Base-by-base conservation (phyloP, 2,797 vertebrate species). In the Morus bassanus region DNA sequence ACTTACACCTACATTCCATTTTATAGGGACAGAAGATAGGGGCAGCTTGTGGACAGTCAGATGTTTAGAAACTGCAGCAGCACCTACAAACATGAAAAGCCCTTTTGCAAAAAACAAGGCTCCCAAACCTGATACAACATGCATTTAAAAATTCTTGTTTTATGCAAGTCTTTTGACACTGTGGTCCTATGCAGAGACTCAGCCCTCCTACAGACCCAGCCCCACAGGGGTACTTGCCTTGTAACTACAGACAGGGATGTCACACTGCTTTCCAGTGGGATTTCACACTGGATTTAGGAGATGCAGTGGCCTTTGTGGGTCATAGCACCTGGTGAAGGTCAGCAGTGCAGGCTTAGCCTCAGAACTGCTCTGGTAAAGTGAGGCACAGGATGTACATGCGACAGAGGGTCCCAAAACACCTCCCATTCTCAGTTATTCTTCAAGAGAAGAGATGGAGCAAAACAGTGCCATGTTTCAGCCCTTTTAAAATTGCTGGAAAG, bases 161-260 rank as follows among this genome's bases (percentile, higher is more conserved):
- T 22, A 31, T 4, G 0, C n/a, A 24, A 37, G 11, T 7, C 27
- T 11, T 3, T n/a, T 7, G 35, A 23, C 10, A 8, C 53, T 11
- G 27, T 3, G 53, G 53, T n/a, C 46, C 41, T 24, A 12, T 1
- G 4, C 45, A 24, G 7, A 53, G 46, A 18, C 15, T 13, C 21
- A 6, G 18, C 16, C 23, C 39, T 72, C 30, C 39, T 13, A 11
- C 31, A 24, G n/a, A 18, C 23, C 46, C 46, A 10, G 18, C 35
- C 33, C 70, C 43, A 11, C 0, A 1, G 39, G 22, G 73, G 19
- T 10, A 35, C 65, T 21, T 27, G 39, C 56, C 28, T 57, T 25
- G 19, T 43, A 21, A 21, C 65, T 22, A 35, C n/a, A 48, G 57
- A 3, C 18, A 13, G 10, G 57, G 60, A 67, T 31, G 33, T 6